Percentiles rank a stretch among this genome's conserved stretches.
phyloP scores from a whole-genome alignment of 2,888 invertebrate species.

The Dasypolia templi region DNA sequence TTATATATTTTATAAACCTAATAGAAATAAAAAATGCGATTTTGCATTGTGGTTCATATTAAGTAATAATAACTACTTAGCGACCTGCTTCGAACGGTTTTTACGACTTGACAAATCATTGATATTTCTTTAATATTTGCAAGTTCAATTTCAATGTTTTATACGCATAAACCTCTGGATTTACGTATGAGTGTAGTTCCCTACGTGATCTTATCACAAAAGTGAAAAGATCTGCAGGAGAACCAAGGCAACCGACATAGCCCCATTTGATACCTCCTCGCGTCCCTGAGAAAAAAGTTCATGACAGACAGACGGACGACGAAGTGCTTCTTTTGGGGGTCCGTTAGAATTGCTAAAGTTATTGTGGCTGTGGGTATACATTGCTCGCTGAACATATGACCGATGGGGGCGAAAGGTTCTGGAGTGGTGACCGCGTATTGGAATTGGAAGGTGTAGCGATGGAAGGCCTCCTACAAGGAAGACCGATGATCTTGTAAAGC shows the following conservation, averaged over 20 bases:
- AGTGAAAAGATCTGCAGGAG: not conserved
- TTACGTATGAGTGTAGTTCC: not conserved
- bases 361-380: too few relatives aligned
- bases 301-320: too few relatives aligned
- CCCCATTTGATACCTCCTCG: too few relatives aligned
- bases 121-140: not conserved
- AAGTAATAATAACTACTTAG: not conserved
- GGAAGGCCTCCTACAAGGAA: not conserved
- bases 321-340: too few relatives aligned
- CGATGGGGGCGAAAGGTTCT: too few relatives aligned
- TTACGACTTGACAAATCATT: not conserved
- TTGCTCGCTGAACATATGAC: too few relatives aligned
- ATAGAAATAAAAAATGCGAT: slow-evolving; percentile 4
- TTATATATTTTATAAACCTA: not conserved
- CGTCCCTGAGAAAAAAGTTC: too few relatives aligned
- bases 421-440: not conserved
- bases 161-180: not conserved
- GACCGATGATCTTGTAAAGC: not conserved
- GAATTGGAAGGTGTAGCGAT: not conserved
- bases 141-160: too few relatives aligned
- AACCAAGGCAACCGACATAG: not conserved
- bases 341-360: not conserved
- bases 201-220: not conserved
- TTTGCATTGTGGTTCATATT: not conserved
- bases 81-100: not conserved